These are phyloP conservation scores for Urocolius indicus DNA, from an alignment of 2,113 vertebrate species.

Conservation along the genomic window DNA sequence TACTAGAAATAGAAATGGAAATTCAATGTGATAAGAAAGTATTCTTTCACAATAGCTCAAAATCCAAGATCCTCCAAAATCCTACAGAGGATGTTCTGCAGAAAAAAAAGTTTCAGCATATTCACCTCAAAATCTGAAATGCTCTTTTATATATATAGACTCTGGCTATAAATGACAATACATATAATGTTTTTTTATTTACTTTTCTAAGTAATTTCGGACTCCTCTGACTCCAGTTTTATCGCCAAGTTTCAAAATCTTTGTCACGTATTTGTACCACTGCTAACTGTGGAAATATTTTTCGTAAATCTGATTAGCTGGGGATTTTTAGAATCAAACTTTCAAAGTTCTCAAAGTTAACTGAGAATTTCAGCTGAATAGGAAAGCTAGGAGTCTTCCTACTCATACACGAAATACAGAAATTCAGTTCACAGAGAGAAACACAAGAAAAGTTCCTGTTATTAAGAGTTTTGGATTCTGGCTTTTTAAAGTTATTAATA, in stretches of 20 bases:
- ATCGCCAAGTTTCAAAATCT: not conserved
- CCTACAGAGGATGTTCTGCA: not conserved
- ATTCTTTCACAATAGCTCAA: not conserved
- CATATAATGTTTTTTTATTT: not conserved
- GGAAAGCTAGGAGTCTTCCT: not conserved
- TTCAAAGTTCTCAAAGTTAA: not conserved
- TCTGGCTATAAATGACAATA: not conserved
- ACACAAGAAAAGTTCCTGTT: not conserved
- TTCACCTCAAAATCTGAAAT: not conserved
- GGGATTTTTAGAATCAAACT: not conserved
- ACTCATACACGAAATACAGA: not conserved
- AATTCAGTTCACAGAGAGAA: not conserved
- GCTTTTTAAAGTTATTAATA: not conserved
- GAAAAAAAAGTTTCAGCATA: not conserved
- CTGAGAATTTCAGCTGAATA: not conserved
- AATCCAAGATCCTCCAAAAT: not conserved
- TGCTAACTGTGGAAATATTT: not conserved
- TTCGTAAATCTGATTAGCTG: not conserved
- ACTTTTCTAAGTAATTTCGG: not conserved
- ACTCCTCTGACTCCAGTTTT: not conserved
- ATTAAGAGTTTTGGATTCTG: not conserved
- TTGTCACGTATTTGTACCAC: not conserved
- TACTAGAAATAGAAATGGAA: not conserved
- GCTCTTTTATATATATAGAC: not conserved
- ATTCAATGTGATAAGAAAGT: not conserved